A percentile compares a stretch with the other conserved stretches of the same genome.
Evolutionary conservation across 92 coral and sea anemone genomes (phyloP).

Genomic region (Siderastrea radians): DNA sequence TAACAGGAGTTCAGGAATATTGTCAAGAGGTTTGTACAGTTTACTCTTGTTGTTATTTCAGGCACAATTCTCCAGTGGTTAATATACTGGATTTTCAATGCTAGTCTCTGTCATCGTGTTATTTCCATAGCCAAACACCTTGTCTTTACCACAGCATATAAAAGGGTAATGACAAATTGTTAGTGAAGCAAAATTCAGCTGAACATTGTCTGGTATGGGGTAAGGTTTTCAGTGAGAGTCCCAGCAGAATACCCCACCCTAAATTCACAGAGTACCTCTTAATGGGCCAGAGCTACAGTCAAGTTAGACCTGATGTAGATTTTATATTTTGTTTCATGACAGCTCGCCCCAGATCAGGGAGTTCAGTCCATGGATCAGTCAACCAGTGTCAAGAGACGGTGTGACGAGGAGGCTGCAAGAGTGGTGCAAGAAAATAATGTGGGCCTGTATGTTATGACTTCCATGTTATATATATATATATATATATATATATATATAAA

Average conservation of each 20-base stretch:
- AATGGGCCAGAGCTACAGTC: neutral
- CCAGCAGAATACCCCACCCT: neutral
- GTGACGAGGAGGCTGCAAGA: conserved; percentile 91
- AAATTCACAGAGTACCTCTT: too few species aligned
- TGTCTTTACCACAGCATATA: too few species aligned
- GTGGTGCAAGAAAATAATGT: conserved; percentile 86
- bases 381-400: conserved; percentile 80
- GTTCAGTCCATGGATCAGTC: conserved; percentile 84
- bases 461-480: too few species aligned
- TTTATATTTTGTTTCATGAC: neutral
- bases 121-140: too few species aligned
- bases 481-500: too few species aligned
- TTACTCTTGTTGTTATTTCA: neutral
- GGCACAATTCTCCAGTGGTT: neutral
- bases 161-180: too few species aligned
- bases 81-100: too few species aligned
- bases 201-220: too few species aligned
- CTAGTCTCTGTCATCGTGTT: too few species aligned
- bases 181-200: too few species aligned
- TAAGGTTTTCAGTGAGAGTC: too few species aligned
- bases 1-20: conserved; percentile 93
- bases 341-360: conserved; percentile 95
- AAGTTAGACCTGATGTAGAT: neutral
- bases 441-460: conserved; percentile 62
- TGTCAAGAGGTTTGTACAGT: conserved; percentile 87